Conservation (phyloP, 2,113 vertebrate species). For the Smithornis capensis region DNA sequence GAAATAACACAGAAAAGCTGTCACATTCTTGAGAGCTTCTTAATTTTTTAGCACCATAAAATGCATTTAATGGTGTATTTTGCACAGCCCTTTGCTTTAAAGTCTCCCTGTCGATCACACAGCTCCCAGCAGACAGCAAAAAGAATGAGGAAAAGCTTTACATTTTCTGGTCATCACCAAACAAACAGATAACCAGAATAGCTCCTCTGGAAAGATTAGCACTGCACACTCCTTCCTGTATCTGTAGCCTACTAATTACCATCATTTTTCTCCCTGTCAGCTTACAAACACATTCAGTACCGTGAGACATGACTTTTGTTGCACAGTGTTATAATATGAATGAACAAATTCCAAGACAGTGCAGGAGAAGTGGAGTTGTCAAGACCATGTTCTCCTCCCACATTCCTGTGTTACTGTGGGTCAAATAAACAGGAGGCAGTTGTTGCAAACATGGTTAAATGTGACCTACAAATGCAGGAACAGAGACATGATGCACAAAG, state of each 20-base stretch:
- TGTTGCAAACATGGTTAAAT: not conserved
- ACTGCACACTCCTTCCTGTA: not conserved
- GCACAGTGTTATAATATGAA: fast-evolving
- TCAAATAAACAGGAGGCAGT: not conserved
- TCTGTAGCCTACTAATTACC: not conserved
- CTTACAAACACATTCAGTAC: not conserved
- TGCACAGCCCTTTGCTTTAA: not conserved
- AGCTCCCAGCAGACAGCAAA: not conserved
- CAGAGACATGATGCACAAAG: fast-evolving
- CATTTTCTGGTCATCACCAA: not conserved
- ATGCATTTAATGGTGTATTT: too few relatives aligned
- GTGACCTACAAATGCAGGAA: not conserved
- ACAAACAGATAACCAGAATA: not conserved
- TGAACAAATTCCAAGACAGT: not conserved
- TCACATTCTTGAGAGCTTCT: not conserved
- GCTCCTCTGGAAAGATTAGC: not conserved
- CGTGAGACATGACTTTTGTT: not conserved
- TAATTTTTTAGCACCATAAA: not conserved
- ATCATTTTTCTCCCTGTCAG: not conserved
- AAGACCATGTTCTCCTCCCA: not conserved
- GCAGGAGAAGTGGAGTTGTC: not conserved
- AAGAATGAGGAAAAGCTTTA: not conserved
- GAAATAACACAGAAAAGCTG: not conserved
- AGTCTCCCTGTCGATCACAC: not conserved
- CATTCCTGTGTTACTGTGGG: not conserved